Conservation (phyloP, 2,888 invertebrate genomes). For the Dioctria linearis region DNA sequence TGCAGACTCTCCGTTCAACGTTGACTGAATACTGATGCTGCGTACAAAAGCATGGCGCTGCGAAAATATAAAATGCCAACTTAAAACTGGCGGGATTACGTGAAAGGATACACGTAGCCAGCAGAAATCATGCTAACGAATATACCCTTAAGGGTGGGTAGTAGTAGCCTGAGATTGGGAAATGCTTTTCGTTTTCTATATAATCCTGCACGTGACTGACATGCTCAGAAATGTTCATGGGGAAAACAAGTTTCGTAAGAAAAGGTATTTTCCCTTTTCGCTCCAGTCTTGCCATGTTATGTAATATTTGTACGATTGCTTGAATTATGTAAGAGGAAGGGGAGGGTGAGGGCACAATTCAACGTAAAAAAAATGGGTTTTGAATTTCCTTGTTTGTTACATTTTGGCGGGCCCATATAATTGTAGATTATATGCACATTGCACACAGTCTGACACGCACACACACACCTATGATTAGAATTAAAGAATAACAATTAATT, state of each 20-base stretch:
- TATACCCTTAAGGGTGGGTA: not conserved
- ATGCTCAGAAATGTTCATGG: conserved; percentile 1
- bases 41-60: not conserved
- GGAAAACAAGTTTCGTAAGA: not conserved
- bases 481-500: too few relatives aligned
- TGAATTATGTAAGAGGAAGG: too few relatives aligned
- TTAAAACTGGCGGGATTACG: conserved; percentile 4
- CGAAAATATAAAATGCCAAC: not conserved
- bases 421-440: too few relatives aligned
- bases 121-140: not conserved
- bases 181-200: not conserved
- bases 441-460: too few relatives aligned
- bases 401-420: too few relatives aligned
- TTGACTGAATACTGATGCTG: not conserved
- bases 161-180: not conserved
- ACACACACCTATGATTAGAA: too few relatives aligned
- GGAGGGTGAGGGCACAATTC: too few relatives aligned
- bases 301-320: too few relatives aligned
- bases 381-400: too few relatives aligned
- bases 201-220: conserved; percentile 1
- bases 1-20: too few relatives aligned
- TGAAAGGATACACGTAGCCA: conserved; percentile 11
- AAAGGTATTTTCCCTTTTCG: not conserved
- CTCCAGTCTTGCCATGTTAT: not conserved
- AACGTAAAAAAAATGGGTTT: too few relatives aligned